Evolutionary conservation across 2,888 invertebrate genomes (phyloP).

Genomic region (Spisula subtruncata): DNA sequence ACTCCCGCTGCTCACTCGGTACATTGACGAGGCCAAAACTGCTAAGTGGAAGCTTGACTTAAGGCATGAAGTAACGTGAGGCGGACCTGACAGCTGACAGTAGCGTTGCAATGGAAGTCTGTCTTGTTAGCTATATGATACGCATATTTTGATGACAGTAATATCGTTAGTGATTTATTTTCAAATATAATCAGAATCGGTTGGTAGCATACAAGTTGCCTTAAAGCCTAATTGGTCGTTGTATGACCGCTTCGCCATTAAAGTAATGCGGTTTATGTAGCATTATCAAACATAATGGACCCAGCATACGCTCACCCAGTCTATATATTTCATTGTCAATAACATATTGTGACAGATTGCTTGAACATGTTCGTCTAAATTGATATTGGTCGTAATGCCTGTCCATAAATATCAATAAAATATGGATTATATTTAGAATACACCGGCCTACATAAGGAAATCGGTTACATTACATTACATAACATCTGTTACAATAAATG

Average conservation of each 20-base stretch:
- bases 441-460: neutral
- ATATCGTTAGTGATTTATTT: neutral
- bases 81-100: neutral
- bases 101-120: neutral
- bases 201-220: neutral
- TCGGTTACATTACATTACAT: too few species aligned
- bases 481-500: conserved; percentile 10
- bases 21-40: too few species aligned
- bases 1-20: too few species aligned
- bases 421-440: neutral
- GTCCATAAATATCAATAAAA: neutral
- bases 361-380: neutral
- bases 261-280: neutral
- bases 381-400: neutral
- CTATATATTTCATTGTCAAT: neutral
- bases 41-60: too few species aligned
- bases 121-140: neutral
- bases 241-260: neutral
- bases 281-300: neutral
- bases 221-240: conserved; percentile 4
- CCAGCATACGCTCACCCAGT: neutral
- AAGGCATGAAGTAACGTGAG: too few species aligned
- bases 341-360: neutral
- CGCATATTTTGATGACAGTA: conserved; percentile 5
- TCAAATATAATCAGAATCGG: neutral